phyloP scores from a whole-genome alignment of 2,888 invertebrate genomes.

The Napeogenes sylphis region DNA sequence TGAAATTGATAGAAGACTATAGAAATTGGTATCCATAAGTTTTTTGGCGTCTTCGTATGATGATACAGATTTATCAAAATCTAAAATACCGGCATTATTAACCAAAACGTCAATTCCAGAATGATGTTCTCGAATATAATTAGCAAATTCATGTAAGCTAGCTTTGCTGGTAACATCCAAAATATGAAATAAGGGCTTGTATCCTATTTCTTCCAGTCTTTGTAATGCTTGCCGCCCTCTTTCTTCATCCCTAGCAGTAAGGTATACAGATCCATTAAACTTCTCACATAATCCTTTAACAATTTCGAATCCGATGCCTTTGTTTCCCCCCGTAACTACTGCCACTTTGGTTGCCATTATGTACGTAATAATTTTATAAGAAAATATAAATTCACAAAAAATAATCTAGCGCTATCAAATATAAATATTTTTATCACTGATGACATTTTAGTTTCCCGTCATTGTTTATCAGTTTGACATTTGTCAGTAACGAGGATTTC shows the following conservation, averaged over 20 bases:
- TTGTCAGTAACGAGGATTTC: not conserved
- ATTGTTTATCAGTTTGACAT: conserved; percentile 8
- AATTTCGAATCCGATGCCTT: conserved; percentile 71
- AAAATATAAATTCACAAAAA: conserved; percentile 45
- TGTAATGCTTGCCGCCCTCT: conserved; percentile 80
- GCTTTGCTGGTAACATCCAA: conserved; percentile 82
- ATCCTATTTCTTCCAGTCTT: conserved; percentile 77
- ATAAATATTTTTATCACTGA: conserved; percentile 36
- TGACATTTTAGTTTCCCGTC: conserved; percentile 35
- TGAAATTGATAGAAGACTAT: conserved; percentile 81
- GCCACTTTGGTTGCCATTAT: conserved; percentile 76
- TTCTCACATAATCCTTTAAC: conserved; percentile 79
- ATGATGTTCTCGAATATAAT: conserved; percentile 78
- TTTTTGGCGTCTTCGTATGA: conserved; percentile 83
- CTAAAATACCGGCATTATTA: conserved; percentile 88
- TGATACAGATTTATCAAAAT: conserved; percentile 80
- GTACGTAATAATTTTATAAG: conserved; percentile 56
- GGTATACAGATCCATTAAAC: conserved; percentile 84
- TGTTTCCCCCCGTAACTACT: conserved; percentile 69
- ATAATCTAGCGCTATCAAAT: conserved; percentile 56
- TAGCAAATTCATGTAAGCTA: conserved; percentile 79
- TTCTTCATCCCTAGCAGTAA: conserved; percentile 82
- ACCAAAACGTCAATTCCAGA: conserved; percentile 85
- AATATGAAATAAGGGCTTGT: conserved; percentile 80
- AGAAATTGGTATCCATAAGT: conserved; percentile 85